Base-by-base conservation (phyloP, 2,797 vertebrate genomes). In the Trachurus trachurus region DNA sequence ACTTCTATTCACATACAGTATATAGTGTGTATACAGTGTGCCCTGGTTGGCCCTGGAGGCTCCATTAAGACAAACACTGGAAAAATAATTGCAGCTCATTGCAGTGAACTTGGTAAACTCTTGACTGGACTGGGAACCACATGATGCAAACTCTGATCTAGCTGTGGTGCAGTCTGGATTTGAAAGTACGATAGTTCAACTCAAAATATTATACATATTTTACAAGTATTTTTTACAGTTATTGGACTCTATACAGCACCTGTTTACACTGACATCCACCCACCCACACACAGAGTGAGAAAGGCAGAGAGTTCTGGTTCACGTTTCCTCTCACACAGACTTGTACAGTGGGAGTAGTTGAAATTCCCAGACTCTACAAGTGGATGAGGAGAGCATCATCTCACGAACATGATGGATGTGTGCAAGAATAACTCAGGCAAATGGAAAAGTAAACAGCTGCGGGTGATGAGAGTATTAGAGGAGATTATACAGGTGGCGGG, bases 401-500 rank as follows among this genome's bases (percentile, higher is more conserved):
- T 68, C 61, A 47, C 12, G 1, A 71, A 75, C 31, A 2, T 13
- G 42, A 64, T 40, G 26, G 49, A 66, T 65, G 56, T 69, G 82
- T 72, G 78, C 69, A 75, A 37, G 76, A 87, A 79, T 88, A 87
- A 80, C 54, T 86, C 68, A 78, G 50, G 85, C 76, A 84, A 90
- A 83, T 76, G 64, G 80, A 78, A 81, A 85, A 70, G 87, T 87
- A 93, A 91, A 92, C 89, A 92, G 80, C 87, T n/a, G 53, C 67
- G n/a, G 90, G 91, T 83, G 81, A 66, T 44, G 75, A 71, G 81
- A 50, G 89, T 71, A 85, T 93, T 89, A 90, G 68, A 87, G 59
- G 75, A 84, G 91, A 92, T 94, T 90, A 93, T 89, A 82, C 88
- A 91, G 92, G 90, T 91, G 84, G 81, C 11, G 17, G 78, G 70